phyloP scores from a whole-genome alignment of 2,888 invertebrate genomes.

The Trachelus stipa region DNA sequence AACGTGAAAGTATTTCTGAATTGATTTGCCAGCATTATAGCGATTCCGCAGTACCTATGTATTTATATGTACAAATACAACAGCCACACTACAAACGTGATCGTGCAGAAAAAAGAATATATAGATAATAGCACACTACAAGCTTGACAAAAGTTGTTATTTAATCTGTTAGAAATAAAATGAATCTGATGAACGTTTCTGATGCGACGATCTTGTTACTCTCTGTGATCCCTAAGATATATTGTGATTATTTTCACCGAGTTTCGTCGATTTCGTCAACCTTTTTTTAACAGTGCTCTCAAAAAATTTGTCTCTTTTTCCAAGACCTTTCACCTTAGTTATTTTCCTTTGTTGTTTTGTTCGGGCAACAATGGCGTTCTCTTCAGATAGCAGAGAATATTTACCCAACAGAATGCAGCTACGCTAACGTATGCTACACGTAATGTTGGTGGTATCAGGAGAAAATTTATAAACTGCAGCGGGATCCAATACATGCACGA shows the following conservation, averaged over 20 bases:
- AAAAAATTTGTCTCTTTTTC: not conserved
- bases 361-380: slow-evolving; percentile 33
- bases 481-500: slow-evolving; percentile 90
- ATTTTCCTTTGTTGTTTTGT: slow-evolving; percentile 18
- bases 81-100: not conserved
- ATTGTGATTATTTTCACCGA: not conserved
- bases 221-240: not conserved
- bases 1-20: not conserved
- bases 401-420: slow-evolving; percentile 86
- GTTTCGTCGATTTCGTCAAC: not conserved
- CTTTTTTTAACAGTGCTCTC: not conserved
- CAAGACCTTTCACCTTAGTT: slow-evolving; percentile 8
- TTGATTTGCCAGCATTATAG: not conserved
- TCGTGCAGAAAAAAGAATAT: not conserved
- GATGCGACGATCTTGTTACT: not conserved
- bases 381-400: slow-evolving; percentile 85
- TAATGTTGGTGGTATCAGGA: slow-evolving; percentile 76
- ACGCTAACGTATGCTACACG: slow-evolving; percentile 84
- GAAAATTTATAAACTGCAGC: slow-evolving; percentile 82
- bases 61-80: not conserved
- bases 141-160: not conserved
- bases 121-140: not conserved
- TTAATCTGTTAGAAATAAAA: not conserved
- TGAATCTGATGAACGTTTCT: not conserved
- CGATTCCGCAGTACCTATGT: not conserved